These are phyloP conservation scores for Mustela nigripes DNA, from an alignment of 2,113 vertebrate species.

Conservation along the genomic window DNA sequence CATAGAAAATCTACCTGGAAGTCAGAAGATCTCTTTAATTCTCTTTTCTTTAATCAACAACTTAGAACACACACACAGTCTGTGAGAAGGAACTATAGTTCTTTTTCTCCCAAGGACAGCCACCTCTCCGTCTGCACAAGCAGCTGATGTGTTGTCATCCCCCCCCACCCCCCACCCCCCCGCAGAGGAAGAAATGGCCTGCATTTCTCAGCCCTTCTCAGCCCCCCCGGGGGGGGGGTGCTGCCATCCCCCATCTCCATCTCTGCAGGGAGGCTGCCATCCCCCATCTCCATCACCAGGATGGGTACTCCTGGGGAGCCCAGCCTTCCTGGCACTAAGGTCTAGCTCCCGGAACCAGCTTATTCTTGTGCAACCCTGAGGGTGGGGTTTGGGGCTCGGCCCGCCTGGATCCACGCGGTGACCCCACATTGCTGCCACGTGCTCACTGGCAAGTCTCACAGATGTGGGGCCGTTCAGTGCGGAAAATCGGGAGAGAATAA, in stretches of 20 bases:
- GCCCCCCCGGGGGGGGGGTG: background rate
- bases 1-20: background rate
- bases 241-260: background rate
- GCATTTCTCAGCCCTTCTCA: background rate
- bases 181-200: background rate
- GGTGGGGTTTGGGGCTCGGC: rapidly evolving
- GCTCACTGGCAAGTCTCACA: background rate
- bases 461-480: rapidly evolving
- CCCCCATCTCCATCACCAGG: too few species aligned
- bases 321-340: too few species aligned
- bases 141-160: background rate
- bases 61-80: background rate
- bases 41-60: slow-evolving; percentile 23
- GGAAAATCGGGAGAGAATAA: background rate
- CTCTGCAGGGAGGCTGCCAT: background rate
- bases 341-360: background rate
- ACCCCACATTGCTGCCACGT: rapidly evolving
- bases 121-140: background rate
- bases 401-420: background rate
- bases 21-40: slow-evolving; percentile 4
- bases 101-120: background rate
- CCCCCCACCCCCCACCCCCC: too few species aligned
- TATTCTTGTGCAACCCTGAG: background rate
- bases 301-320: too few species aligned
- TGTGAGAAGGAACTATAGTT: background rate